These are phyloP conservation scores for Rhabdophis nuchalis DNA, from an alignment of 2,797 vertebrate genomes.

Conservation along the genomic window DNA sequence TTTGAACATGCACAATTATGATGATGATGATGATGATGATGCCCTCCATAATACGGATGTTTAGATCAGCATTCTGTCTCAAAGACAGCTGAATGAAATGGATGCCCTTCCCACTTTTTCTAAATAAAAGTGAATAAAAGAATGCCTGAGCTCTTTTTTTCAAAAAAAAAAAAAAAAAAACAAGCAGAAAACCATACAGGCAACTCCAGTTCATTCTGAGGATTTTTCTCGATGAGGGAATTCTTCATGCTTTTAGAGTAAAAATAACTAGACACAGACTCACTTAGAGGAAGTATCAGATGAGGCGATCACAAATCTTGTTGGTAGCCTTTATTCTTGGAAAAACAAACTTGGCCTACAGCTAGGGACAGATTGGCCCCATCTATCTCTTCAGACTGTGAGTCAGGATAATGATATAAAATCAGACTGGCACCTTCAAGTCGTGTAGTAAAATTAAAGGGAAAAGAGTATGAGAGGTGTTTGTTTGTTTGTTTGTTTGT, in stretches of 20 bases:
- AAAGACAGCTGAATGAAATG: background rate
- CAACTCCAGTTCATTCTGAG: background rate
- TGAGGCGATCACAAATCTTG: background rate
- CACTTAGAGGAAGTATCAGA: background rate
- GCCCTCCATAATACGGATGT: background rate
- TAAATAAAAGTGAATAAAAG: background rate
- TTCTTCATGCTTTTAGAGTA: background rate
- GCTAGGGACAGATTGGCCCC: background rate
- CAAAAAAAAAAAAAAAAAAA: accelerated
- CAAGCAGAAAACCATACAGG: background rate
- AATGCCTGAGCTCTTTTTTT: background rate
- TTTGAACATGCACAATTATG: background rate
- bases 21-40: background rate
- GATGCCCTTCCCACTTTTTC: background rate
- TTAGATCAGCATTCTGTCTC: background rate
- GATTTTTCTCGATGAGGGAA: background rate
- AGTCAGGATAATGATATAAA: background rate
- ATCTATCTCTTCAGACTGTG: background rate
- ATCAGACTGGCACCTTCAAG: background rate
- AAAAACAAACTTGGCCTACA: background rate
- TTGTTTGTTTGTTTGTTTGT: background rate
- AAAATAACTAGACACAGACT: background rate
- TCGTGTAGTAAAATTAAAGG: background rate
- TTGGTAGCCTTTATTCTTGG: background rate
- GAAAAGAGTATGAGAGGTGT: background rate